phyloP scores from a whole-genome alignment of 2,113 vertebrate species.

The Gobiocypris rarus region DNA sequence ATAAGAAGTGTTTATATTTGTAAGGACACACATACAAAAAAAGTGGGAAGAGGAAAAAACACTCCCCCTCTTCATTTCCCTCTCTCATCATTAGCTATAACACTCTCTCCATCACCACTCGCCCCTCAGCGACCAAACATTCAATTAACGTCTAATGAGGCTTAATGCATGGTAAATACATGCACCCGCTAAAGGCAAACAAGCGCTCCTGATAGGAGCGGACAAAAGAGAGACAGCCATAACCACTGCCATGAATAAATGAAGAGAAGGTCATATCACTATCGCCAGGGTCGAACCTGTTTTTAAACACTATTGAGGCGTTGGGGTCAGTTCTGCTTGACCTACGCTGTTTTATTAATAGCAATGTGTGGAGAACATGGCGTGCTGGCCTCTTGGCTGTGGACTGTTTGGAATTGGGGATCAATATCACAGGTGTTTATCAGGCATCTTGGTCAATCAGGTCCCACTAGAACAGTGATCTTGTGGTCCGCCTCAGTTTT shows the following conservation, averaged over 20 bases:
- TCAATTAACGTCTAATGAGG: slow-evolving; percentile 70
- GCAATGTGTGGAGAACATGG: slow-evolving; percentile 44
- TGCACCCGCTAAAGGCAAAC: slow-evolving; percentile 55
- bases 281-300: slow-evolving; percentile 28
- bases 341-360: slow-evolving; percentile 62
- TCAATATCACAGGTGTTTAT: slow-evolving; percentile 54
- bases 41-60: slow-evolving; percentile 49
- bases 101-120: slow-evolving; percentile 43
- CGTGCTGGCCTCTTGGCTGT: neutral
- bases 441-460: slow-evolving; percentile 25
- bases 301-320: slow-evolving; percentile 32
- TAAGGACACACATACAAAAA: slow-evolving; percentile 31
- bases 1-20: slow-evolving; percentile 54
- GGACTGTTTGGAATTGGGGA: slow-evolving; percentile 33
- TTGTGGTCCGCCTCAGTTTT: neutral
- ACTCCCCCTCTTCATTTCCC: slow-evolving; percentile 53
- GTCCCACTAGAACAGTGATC: slow-evolving; percentile 28
- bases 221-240: slow-evolving; percentile 27
- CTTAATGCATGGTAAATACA: slow-evolving; percentile 76
- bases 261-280: slow-evolving; percentile 53
- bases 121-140: slow-evolving; percentile 58
- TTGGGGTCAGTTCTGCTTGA: slow-evolving; percentile 66
- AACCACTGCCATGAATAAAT: slow-evolving; percentile 63
- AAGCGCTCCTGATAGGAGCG: slow-evolving; percentile 51
- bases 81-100: slow-evolving; percentile 56